Conservation (phyloP, 2,797 vertebrate species). For the Melopsittacus undulatus region DNA sequence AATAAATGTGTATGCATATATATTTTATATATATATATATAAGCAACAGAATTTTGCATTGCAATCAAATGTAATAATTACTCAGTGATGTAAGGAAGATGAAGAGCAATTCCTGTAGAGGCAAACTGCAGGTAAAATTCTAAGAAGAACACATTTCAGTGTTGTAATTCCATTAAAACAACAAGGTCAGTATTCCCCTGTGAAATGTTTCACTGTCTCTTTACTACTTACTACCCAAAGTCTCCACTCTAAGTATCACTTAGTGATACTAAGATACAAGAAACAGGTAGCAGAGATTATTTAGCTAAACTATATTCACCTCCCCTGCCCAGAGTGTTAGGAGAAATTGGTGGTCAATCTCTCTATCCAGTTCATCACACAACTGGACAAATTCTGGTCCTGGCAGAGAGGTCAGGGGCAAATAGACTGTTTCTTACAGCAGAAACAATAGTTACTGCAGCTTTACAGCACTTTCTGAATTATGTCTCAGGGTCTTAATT, state of each 20-base stretch:
- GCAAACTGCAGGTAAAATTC: not conserved
- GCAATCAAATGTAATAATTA: not conserved
- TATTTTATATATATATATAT: not conserved
- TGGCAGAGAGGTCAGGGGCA: not conserved
- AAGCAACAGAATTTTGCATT: not conserved
- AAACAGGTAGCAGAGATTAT: not conserved
- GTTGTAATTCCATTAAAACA: not conserved
- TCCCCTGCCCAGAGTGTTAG: not conserved
- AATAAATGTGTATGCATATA: not conserved
- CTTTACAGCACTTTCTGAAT: not conserved
- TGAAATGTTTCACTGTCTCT: not conserved
- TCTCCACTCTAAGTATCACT: not conserved
- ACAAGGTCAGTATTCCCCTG: not conserved
- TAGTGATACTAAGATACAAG: not conserved
- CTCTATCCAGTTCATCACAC: not conserved
- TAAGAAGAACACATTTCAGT: not conserved
- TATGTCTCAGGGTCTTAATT: not conserved
- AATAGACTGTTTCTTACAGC: not conserved
- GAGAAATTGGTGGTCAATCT: accelerated
- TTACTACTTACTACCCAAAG: not conserved
- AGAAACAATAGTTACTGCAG: not conserved
- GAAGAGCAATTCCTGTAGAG: not conserved
- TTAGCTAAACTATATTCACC: not conserved
- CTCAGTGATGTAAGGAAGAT: not conserved
- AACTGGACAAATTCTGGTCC: not conserved